Percentiles rank a stretch among this genome's conserved stretches.
These are phyloP conservation scores for Pachyseris speciosa DNA, from an alignment of 64 coral and sea anemone genomes.

Conservation along the genomic window DNA sequence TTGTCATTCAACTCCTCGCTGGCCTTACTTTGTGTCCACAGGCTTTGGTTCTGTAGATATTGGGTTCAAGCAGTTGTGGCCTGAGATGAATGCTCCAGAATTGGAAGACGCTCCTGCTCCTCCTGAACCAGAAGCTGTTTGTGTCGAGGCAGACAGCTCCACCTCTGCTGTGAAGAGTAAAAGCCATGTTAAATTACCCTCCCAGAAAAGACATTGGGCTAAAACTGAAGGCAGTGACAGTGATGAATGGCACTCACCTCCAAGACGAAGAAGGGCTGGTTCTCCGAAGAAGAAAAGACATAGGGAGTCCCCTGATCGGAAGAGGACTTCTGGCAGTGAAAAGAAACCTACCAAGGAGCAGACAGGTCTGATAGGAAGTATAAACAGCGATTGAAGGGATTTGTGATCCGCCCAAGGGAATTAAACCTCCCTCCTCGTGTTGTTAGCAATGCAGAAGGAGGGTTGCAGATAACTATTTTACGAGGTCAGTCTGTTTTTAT, in stretches of 20 bases:
- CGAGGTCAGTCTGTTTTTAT: conserved; percentile 21
- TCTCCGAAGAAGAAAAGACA: neutral
- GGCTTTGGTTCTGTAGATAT: conserved; percentile 13
- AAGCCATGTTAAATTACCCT: neutral
- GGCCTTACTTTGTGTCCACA: neutral
- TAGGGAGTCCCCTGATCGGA: neutral
- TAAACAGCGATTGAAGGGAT: neutral
- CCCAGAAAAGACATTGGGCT: neutral
- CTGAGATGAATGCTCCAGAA: neutral
- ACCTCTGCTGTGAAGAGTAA: neutral
- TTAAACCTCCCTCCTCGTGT: neutral
- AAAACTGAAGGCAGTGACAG: neutral
- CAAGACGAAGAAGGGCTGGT: neutral
- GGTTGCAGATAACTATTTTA: conserved; percentile 25
- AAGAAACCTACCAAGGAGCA: neutral
- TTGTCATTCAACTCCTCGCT: neutral
- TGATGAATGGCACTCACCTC: neutral
- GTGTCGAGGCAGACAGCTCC: neutral
- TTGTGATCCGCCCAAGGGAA: neutral
- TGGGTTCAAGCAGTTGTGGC: neutral
- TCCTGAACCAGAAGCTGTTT: neutral
- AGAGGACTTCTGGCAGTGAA: neutral
- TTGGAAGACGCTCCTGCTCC: no score
- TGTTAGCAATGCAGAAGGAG: conserved; percentile 7
- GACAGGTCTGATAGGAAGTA: neutral